These are phyloP conservation scores for Drosophila hamatofila DNA, from an alignment of 2,888 invertebrate genomes.

Conservation along the genomic window DNA sequence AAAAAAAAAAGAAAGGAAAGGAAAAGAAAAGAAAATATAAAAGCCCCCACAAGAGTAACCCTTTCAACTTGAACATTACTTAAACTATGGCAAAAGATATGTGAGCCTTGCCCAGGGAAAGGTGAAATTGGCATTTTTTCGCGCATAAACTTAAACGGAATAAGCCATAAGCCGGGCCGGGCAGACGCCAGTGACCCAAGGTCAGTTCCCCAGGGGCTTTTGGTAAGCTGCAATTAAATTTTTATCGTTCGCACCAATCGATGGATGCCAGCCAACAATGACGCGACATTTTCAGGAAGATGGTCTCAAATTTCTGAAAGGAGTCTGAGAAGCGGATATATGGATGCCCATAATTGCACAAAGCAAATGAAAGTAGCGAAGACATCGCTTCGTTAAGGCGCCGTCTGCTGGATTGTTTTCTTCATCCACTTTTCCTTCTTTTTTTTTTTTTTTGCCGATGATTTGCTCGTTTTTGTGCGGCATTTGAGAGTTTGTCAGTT, in stretches of 20 bases:
- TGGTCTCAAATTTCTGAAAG: slow-evolving; percentile 11
- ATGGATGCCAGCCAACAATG: slow-evolving; percentile 49
- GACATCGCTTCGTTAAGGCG: slow-evolving; percentile 59
- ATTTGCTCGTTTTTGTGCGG: slow-evolving; percentile 59
- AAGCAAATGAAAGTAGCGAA: slow-evolving; percentile 57
- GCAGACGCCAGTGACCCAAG: slow-evolving; percentile 23
- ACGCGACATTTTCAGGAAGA: slow-evolving; percentile 30
- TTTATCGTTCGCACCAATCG: slow-evolving; percentile 36
- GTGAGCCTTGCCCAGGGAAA: slow-evolving; percentile 17
- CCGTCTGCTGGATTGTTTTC: slow-evolving; percentile 30
- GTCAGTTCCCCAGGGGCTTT: slow-evolving; percentile 33
- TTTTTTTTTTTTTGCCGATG: slow-evolving; percentile 32
- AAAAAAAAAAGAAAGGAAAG: slow-evolving; percentile 5
- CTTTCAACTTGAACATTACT: slow-evolving; percentile 49
- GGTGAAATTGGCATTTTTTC: slow-evolving; percentile 35
- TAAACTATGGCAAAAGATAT: slow-evolving; percentile 46
- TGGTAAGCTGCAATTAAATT: slow-evolving; percentile 50
- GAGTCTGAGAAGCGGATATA: neutral
- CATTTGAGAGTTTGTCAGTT: slow-evolving; percentile 35
- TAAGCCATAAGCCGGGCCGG: slow-evolving; percentile 19
- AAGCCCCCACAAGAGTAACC: slow-evolving; percentile 19
- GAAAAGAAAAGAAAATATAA: slow-evolving; percentile 5
- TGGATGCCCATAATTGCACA: slow-evolving; percentile 65
- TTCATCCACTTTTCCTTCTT: neutral
- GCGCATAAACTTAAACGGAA: slow-evolving; percentile 33